Evolutionary conservation across 2,113 vertebrate genomes (phyloP).

Genomic region (Nestor notabilis): DNA sequence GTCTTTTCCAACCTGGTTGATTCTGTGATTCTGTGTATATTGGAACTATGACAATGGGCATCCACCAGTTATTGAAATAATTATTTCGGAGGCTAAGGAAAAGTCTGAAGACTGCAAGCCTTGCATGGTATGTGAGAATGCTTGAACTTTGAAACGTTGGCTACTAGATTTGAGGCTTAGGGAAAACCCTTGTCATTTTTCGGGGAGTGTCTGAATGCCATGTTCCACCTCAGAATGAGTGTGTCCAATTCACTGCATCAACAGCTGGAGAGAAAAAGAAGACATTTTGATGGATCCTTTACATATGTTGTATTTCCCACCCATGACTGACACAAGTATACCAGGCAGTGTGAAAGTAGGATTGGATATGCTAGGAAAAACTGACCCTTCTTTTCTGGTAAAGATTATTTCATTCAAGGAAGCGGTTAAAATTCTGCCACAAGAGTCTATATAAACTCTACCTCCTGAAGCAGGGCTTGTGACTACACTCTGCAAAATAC

Average conservation of each 20-base stretch:
- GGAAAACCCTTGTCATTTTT: background rate
- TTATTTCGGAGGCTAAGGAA: background rate
- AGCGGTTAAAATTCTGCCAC: background rate
- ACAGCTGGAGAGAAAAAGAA: background rate
- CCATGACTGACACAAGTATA: background rate
- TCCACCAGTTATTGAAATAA: background rate
- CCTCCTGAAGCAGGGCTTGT: background rate
- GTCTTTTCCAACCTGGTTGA: background rate
- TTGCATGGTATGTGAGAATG: background rate
- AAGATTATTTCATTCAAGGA: background rate
- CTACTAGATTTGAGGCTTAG: background rate
- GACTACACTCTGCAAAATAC: background rate
- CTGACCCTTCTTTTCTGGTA: background rate
- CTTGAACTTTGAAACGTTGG: background rate
- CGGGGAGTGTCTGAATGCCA: background rate
- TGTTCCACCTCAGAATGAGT: background rate
- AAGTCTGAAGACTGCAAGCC: background rate
- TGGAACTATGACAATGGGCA: background rate
- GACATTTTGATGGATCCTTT: background rate
- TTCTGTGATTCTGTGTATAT: background rate
- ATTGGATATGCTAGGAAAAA: background rate
- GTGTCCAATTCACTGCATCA: background rate
- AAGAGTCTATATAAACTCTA: background rate
- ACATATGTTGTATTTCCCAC: background rate
- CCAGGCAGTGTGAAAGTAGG: background rate